Base-by-base conservation (phyloP, 2,113 vertebrate genomes). In the Anarrhichthys ocellatus region DNA sequence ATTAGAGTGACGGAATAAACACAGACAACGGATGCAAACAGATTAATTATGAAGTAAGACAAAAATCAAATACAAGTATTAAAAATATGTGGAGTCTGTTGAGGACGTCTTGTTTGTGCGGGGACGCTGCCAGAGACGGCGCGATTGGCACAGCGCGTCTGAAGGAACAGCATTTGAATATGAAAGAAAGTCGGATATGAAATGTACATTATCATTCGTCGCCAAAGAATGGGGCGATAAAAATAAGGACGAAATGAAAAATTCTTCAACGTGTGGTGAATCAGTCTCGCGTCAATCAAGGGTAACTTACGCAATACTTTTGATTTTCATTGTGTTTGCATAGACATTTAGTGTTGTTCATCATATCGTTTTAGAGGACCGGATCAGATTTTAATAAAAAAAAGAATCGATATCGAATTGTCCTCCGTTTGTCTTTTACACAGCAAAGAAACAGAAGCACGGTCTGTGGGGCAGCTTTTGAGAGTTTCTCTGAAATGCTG, bases 11-110 rank as follows among this genome's bases (percentile, higher is more conserved):
- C 18, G 32, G 69, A 73, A 76, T 63, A 80, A 62, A 83, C 65
- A 56, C 46, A 74, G 34, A 46, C 32, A 24, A 44, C 17, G 20
- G 63, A 54, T 63, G 11, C 73, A 61, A 78, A 73, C 56, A 27
- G 74, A 80, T 89, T 85, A 85, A 87, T 92, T 79, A 83, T 83
- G 65, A 78, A 86, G 80, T 67, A 18, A 71, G 67, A 77, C 66
- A 80, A 81, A 87, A 82, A 78, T 48, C 73, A 83, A 78, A 88
- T 15, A 3, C 13, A 1, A 18, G 44, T 22, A 73, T 50, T 72
- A 63, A 78, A n/a, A 86, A 84, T 54, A n/a, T 64, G 64, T 46
- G 6, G 29, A 3, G 73, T 84, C 56, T 87, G 73, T 56, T 7
- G 80, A 78, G 63, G 77, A 62, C 2, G 71, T 64, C 62, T 32